Percentiles rank a stretch among this genome's conserved stretches.
Evolutionary conservation across 2,797 vertebrate species (phyloP).

Genomic region (Anomalospiza imberbis): DNA sequence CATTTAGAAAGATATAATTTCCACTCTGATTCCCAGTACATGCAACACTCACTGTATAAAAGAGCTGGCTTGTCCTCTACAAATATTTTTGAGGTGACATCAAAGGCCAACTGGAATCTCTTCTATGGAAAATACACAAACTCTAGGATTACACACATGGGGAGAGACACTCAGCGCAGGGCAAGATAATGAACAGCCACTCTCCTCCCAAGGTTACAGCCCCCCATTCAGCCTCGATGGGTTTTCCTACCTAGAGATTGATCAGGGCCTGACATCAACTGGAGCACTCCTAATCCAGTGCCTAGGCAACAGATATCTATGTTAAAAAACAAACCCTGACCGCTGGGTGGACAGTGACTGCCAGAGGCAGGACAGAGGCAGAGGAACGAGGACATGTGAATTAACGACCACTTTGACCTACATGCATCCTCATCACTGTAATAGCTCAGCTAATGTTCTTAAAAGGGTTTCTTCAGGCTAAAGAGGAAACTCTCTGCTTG

Average conservation of each 20-base stretch:
- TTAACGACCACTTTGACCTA: background rate
- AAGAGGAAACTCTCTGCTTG: background rate
- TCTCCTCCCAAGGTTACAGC: constrained; percentile 16
- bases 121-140: background rate
- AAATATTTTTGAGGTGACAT: constrained; percentile 47
- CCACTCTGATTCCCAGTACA: background rate
- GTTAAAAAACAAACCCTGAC: constrained; percentile 12
- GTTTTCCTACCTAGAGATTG: constrained; percentile 11
- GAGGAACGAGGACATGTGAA: background rate
- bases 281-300: constrained; percentile 10
- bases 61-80: background rate
- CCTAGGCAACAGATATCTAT: constrained; percentile 16
- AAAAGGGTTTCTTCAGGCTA: background rate
- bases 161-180: background rate
- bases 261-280: background rate
- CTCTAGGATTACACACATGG: constrained; percentile 7
- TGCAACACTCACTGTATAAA: background rate
- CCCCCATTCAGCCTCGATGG: background rate
- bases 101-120: constrained; percentile 50
- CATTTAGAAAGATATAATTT: constrained; percentile 10
- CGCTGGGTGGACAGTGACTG: background rate
- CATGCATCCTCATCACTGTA: background rate
- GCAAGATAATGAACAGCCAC: background rate
- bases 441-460: background rate
- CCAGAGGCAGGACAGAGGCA: background rate